Evolutionary conservation across 2,113 vertebrate species (phyloP), one percentile per base, ranked within the genome.

Genomic region (Paramormyrops kingsleyae): DNA sequence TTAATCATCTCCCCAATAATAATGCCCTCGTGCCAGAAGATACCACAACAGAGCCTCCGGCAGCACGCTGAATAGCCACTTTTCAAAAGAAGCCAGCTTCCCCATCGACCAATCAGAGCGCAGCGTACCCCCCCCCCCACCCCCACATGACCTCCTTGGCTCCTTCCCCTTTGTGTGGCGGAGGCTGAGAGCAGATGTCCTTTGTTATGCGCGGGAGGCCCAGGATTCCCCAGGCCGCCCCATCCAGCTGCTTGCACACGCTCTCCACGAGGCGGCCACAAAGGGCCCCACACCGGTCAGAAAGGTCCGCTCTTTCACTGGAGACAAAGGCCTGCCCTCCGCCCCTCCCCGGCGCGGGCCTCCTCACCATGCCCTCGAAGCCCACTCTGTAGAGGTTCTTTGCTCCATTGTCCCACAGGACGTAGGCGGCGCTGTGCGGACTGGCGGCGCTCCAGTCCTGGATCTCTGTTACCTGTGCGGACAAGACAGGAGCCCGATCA

Each of bases 341-440:
- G 27, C 44, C 27, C 53, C 80, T 89, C 77, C 91, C 19, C 19
- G 3, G n/a, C n/a, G 9, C 1, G n/a, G 88, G 89, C 90, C 53
- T 92, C 94, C 98, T 98, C 94, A 99, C 99, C 99, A 99, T 99
- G 95, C 98, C 99, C 94, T 99, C 99, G 91, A 99, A 99, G 94
- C 99, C 99, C 92, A 99, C 99, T 95, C 99, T 94, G 95, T 99
- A 99, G 90, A 99, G 97, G 96, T 99, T 99, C 95, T 99, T 99
- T 94, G 99, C 99, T 93, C 99, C 99, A 93, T 99, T 99, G 96
- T 99, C 98, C 99, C 99, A 99, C 85, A 99, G 96, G 92, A 99
- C 98, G 91, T 99, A 99, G 77, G 98, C 99, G 89, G 99, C 99
- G 0, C 99, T 99, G 92, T 99, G 99, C 12, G 99, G 99, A 93